Conservation (phyloP, 64 coral and sea anemone genomes). For the Montipora efflorescens region DNA sequence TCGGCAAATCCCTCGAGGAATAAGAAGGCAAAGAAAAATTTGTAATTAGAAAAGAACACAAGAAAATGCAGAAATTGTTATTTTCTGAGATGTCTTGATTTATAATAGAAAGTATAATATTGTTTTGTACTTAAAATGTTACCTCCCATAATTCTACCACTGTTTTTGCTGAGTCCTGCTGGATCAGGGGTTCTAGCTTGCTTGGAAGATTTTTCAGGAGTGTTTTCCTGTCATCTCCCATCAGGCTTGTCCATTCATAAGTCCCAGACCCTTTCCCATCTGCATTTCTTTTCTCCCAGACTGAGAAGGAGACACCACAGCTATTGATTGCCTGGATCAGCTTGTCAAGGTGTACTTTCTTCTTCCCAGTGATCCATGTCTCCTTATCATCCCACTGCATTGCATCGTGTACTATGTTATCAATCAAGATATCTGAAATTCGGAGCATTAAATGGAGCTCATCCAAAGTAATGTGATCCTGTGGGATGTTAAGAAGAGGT, state of each 20-base stretch:
- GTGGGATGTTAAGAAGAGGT: too few relatives aligned
- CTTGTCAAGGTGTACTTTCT: constrained; percentile 28
- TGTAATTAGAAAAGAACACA: not conserved
- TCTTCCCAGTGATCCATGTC: constrained; percentile 10
- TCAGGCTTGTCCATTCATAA: constrained; percentile 37
- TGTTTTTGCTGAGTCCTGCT: not conserved
- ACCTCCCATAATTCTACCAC: constrained; percentile 62
- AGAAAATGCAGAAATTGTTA: not conserved
- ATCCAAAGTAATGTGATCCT: constrained; percentile 5
- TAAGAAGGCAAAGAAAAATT: too few relatives aligned
- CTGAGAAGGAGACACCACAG: constrained; percentile 19
- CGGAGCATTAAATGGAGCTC: constrained; percentile 40
- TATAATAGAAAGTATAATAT: too few relatives aligned
- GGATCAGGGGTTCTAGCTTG: not conserved
- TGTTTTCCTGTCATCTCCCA: constrained; percentile 44
- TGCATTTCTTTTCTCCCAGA: not conserved
- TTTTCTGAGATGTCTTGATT: not conserved
- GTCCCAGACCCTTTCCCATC: constrained; percentile 39
- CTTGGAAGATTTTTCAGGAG: constrained; percentile 21
- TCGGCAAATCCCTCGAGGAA: too few relatives aligned
- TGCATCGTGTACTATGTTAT: constrained; percentile 27
- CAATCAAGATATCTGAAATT: constrained; percentile 33
- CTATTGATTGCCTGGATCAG: constrained; percentile 21
- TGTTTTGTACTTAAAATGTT: too few relatives aligned
- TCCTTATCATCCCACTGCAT: constrained; percentile 13